Evolutionary conservation across 1,140 invertebrate genomes (phyloP).

Genomic region (Anthonomus grandis): DNA sequence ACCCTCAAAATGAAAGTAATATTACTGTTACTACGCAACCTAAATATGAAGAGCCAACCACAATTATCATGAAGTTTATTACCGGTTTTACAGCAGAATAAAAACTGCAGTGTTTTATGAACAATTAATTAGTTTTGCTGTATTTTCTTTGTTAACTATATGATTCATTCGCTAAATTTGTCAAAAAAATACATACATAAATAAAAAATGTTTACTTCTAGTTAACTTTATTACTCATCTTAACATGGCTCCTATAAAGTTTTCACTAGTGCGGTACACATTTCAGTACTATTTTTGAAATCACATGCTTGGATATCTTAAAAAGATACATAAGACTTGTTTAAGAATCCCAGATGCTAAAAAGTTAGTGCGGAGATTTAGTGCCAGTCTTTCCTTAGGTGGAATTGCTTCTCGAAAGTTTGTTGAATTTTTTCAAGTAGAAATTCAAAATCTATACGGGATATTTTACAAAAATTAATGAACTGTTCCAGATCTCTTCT

Average conservation of each 20-base stretch:
- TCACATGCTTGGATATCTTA: constrained; percentile 15
- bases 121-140: no score
- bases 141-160: no score
- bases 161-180: no score
- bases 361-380: constrained; percentile 4
- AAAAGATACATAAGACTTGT: constrained; percentile 18
- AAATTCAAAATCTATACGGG: no score
- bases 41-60: neutral
- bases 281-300: no score
- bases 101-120: constrained; percentile 6
- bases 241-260: no score
- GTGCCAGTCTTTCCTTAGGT: constrained; percentile 8
- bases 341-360: constrained; percentile 4
- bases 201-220: no score
- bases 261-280: no score
- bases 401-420: constrained; percentile 9
- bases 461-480: constrained; percentile 7
- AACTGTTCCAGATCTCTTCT: constrained; percentile 4
- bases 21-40: no score
- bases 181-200: no score
- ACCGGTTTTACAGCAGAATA: constrained; percentile 5
- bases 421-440: constrained; percentile 13
- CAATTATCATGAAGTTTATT: neutral
- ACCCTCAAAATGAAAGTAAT: no score
- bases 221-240: no score